Conservation (phyloP, 2,797 vertebrate genomes). For the Chelidonichthys spinosus region DNA sequence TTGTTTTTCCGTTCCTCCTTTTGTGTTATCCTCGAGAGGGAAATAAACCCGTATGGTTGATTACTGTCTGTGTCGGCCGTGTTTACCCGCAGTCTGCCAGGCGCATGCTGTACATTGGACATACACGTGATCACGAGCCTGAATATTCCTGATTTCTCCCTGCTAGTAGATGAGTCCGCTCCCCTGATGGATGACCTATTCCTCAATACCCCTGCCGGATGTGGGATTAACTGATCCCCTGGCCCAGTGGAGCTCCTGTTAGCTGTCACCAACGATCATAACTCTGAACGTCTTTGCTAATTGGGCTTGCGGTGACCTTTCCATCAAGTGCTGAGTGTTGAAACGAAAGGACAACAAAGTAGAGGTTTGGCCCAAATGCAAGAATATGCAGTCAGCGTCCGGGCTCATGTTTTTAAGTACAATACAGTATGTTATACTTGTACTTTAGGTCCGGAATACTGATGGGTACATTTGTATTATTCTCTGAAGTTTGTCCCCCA, state of each 20-base stretch:
- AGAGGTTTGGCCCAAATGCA: background rate
- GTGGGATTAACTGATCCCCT: slow-evolving; percentile 69
- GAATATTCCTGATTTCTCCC: slow-evolving; percentile 26
- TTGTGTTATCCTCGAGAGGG: slow-evolving; percentile 54
- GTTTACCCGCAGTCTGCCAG: slow-evolving; percentile 23
- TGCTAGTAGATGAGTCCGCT: slow-evolving; percentile 30
- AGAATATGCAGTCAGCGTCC: background rate
- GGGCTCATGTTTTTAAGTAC: background rate
- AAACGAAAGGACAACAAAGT: slow-evolving; percentile 31
- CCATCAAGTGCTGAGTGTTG: slow-evolving; percentile 50
- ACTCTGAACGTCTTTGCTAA: slow-evolving; percentile 80
- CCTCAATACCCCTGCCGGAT: slow-evolving; percentile 47
- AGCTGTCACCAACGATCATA: slow-evolving; percentile 72
- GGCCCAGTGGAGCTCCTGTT: slow-evolving; percentile 63
- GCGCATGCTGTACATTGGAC: slow-evolving; percentile 37
- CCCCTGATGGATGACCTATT: slow-evolving; percentile 64
- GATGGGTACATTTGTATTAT: background rate
- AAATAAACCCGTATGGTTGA: slow-evolving; percentile 45
- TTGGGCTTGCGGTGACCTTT: slow-evolving; percentile 81
- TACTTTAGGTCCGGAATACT: background rate
- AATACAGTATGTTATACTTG: background rate
- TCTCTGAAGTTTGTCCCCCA: background rate
- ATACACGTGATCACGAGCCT: slow-evolving; percentile 53
- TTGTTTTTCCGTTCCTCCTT: slow-evolving; percentile 49
- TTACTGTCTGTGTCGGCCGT: slow-evolving; percentile 42